Base-by-base conservation (phyloP, 2,888 invertebrate genomes). In the Rugalucina vietnamica region DNA sequence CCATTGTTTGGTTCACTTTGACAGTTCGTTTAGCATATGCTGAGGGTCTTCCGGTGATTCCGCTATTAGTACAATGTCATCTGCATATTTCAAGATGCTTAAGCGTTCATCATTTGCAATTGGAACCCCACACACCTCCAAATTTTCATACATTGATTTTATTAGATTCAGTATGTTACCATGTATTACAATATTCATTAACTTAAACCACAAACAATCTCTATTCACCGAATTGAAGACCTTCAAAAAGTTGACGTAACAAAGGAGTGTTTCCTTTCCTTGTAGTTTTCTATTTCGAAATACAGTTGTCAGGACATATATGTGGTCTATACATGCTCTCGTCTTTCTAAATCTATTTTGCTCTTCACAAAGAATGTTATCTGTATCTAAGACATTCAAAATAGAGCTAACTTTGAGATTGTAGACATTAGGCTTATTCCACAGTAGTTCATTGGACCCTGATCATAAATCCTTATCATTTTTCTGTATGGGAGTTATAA, bases 401-500 rank as follows among this genome's bases (percentile, higher is more conserved):
- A 76, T 76, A 1, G 34, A 43, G 34, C 69, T 76, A 27, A 69
- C 29, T 76, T 76, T 43, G 69, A 49, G 21, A 76, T 34, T 2
- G 76, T 76, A 10, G 76, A 76, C 69, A 76, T 76, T 1, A 76
- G 49, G 37, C 69, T 76, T 21, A 72, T 60, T 24, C 57, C 29
- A 1, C 79, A 2, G 37, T 79, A 79, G 3, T 57, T 49, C n/a
- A 72, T 18, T 5, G 60, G 79, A 57, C 72, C 72, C n/a, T 54
- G 34, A 39, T 79, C n/a, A n/a, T n/a, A n/a, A 57, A 49, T 79
- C 79, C 32, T 76, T 76, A 5, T 60, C 76, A 24, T 50, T 24
- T 78, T 78, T 78, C 78, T 71, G 39, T 49, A 78, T 78, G 21
- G 70, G 78, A 54, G 27, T 39, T 39, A 50, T 78, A 54, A 78